phyloP scores from a whole-genome alignment of 2,888 invertebrate genomes.

The Siphlonurus alternatus region DNA sequence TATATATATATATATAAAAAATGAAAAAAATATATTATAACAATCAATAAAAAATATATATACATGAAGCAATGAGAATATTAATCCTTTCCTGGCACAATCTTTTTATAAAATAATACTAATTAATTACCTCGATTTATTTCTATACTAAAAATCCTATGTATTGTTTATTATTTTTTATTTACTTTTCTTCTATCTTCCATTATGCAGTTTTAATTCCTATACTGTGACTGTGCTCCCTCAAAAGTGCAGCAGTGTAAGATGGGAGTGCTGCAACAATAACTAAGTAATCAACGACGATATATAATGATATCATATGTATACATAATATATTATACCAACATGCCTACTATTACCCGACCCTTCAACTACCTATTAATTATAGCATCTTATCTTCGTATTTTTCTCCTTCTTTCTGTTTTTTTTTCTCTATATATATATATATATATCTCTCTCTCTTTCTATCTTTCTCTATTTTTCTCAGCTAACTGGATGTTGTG shows the following conservation, averaged over 20 bases:
- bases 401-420: neutral
- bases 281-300: neutral
- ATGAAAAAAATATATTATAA: no score
- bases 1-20: no score
- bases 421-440: neutral
- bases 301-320: no score
- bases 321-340: no score
- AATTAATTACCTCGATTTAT: no score
- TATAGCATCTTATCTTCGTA: no score
- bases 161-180: neutral
- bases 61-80: no score
- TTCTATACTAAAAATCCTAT: neutral
- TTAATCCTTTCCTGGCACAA: neutral
- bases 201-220: no score
- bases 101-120: no score
- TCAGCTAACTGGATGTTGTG: conserved; percentile 17
- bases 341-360: neutral
- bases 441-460: conserved; percentile 4
- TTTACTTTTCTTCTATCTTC: no score
- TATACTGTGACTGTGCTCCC: neutral
- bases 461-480: conserved; percentile 7
- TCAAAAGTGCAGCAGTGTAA: neutral
- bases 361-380: neutral
- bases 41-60: no score
- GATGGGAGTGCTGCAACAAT: conserved; percentile 14